Conservation (phyloP, 2,113 vertebrate species). For the Oncorhynchus keta region DNA sequence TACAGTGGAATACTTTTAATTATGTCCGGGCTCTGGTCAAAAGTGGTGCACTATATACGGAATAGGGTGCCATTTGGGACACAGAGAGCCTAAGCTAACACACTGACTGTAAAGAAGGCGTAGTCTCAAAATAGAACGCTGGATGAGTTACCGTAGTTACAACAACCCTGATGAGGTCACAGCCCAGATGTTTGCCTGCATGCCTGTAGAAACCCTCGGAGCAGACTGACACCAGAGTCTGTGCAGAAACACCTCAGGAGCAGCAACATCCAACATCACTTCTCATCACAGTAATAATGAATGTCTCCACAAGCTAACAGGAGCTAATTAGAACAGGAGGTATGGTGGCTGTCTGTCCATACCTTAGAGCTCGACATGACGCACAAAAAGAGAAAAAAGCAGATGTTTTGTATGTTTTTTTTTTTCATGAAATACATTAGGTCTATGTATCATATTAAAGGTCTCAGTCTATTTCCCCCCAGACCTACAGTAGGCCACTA, state of each 20-base stretch:
- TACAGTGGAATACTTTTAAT: no score
- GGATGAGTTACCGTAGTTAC: not conserved
- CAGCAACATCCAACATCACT: slow-evolving; percentile 11
- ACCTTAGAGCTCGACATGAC: slow-evolving; percentile 2
- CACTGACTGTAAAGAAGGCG: not conserved
- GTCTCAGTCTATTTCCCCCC: not conserved
- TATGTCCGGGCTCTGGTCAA: no score
- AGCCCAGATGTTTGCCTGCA: slow-evolving; percentile 14
- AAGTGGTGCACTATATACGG: no score
- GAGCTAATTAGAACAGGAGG: slow-evolving; percentile 35
- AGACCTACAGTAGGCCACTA: not conserved
- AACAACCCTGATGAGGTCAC: slow-evolving; percentile 12
- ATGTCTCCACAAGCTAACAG: slow-evolving; percentile 13
- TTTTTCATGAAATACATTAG: not conserved
- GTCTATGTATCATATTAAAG: not conserved
- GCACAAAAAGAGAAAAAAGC: not conserved
- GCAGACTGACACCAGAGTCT: slow-evolving; percentile 7
- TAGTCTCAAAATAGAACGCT: not conserved
- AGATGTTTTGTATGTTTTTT: not conserved
- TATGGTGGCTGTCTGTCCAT: not conserved
- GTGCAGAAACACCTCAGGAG: slow-evolving; percentile 19
- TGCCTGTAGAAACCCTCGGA: slow-evolving; percentile 11
- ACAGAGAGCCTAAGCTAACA: not conserved
- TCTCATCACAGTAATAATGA: slow-evolving; percentile 18
- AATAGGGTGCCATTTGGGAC: no score